phyloP scores from a whole-genome alignment of 2,797 vertebrate genomes.

The Sus cebifrons region DNA sequence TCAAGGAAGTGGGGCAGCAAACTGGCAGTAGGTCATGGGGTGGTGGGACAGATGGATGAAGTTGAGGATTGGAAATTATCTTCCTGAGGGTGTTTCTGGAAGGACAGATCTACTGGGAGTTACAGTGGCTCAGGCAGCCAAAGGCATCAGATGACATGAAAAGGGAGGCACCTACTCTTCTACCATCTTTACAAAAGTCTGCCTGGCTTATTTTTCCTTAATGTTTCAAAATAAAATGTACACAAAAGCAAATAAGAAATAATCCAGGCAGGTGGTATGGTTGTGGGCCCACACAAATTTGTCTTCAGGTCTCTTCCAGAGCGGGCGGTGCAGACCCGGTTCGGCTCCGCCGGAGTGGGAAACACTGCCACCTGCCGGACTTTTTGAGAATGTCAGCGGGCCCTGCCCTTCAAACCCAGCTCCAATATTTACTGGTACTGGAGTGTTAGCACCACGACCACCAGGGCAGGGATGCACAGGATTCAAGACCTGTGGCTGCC shows the following conservation, averaged over 20 bases:
- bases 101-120: background rate
- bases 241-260: background rate
- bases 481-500: background rate
- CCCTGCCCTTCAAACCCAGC: background rate
- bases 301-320: background rate
- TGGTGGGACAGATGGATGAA: background rate
- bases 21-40: background rate
- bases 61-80: background rate
- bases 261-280: background rate
- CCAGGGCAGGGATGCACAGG: background rate
- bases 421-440: background rate
- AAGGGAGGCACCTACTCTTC: background rate
- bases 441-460: fast-evolving
- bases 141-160: background rate
- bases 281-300: background rate
- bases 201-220: background rate
- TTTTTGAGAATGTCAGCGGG: background rate
- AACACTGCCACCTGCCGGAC: conserved; percentile 81
- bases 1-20: background rate
- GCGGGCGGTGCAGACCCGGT: fast-evolving
- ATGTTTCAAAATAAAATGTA: conserved; percentile 33
- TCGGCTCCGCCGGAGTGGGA: background rate
- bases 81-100: background rate
- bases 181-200: background rate
- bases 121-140: background rate